Base-by-base conservation (phyloP, 2,888 invertebrate species). In the Drosophila austrosaltans region DNA sequence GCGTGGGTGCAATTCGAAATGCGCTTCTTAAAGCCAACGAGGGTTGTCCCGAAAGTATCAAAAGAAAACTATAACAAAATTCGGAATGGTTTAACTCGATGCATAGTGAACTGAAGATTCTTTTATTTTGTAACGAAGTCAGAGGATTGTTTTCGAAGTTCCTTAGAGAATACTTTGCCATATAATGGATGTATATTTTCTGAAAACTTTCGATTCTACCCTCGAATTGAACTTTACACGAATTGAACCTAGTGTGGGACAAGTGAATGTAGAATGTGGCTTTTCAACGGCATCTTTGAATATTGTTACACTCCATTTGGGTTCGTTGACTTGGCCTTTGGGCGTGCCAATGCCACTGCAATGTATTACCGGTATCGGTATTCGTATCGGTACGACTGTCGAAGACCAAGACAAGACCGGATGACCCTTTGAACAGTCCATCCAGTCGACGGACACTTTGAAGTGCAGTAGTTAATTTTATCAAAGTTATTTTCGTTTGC, bases 1-100 rank as follows among this genome's bases (percentile, higher is more conserved):
- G 85, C 88, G 85, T 86, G 85, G 88, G 86, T 86, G 85, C 88
- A 81, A 86, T 86, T 83, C 80, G 75, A 88, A 88, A 88, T 83
- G 86, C 63, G 77, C 80, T 75, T 53, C 77, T 68, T 63, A 72
- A 44, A 69, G 63, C 63, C 66, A 69, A 53, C 67, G 67, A 81
- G 81, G 75, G 87, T 40, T 56, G 66, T 4, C 28, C 2, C 3
- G 30, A 30, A 30, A 30, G 28, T 3, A 28, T 28, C 4, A 30
- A 30, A 30, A 30, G 30, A 28, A 28, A 28, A 28, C 28, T 28
- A 3, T 3, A 28, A 28, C 28, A 28, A 28, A 28, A 3, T 28
- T 28, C 28, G 28, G 0, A 28, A 28, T 28, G 4, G 0, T 28
- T 28, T 2, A 3, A 28, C 4, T 28, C 2, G 0, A 28, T 28